phyloP scores from a whole-genome alignment of 2,888 invertebrate species.

The Amphipoea oculea region DNA sequence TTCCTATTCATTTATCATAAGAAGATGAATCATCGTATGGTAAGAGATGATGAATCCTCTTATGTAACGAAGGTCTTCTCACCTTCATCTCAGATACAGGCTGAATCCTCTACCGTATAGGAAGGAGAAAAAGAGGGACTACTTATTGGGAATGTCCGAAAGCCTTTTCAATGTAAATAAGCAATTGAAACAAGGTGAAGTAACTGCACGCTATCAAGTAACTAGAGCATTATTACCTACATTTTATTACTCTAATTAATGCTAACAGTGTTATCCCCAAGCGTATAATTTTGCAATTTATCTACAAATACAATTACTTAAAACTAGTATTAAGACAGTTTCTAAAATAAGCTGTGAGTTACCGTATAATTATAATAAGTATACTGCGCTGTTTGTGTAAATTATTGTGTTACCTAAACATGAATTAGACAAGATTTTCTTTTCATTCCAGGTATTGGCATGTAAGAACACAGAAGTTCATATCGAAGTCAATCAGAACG shows the following conservation, averaged over 20 bases:
- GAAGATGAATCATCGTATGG: neutral
- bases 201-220: slow-evolving; percentile 24
- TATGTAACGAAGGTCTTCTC: neutral
- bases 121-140: too few relatives aligned
- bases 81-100: neutral
- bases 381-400: slow-evolving; percentile 13
- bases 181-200: slow-evolving; percentile 12
- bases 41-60: neutral
- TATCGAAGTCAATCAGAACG: slow-evolving; percentile 51
- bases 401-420: slow-evolving; percentile 37
- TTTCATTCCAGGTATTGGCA: slow-evolving; percentile 65
- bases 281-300: slow-evolving; percentile 62
- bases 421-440: slow-evolving; percentile 38
- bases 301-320: slow-evolving; percentile 35
- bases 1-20: neutral
- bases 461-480: slow-evolving; percentile 40
- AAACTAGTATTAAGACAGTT: slow-evolving; percentile 38
- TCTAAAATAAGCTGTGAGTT: slow-evolving; percentile 41
- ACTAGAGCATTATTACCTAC: slow-evolving; percentile 22
- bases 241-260: slow-evolving; percentile 38
- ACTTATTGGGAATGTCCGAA: neutral
- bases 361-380: slow-evolving; percentile 14
- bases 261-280: slow-evolving; percentile 23
- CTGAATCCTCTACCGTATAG: neutral
- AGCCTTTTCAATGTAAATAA: slow-evolving; percentile 25